A percentile compares a stretch with the other conserved stretches of the same genome.
phyloP scores from a whole-genome alignment of 2,113 vertebrate species.

The Psittacara wagleri region DNA sequence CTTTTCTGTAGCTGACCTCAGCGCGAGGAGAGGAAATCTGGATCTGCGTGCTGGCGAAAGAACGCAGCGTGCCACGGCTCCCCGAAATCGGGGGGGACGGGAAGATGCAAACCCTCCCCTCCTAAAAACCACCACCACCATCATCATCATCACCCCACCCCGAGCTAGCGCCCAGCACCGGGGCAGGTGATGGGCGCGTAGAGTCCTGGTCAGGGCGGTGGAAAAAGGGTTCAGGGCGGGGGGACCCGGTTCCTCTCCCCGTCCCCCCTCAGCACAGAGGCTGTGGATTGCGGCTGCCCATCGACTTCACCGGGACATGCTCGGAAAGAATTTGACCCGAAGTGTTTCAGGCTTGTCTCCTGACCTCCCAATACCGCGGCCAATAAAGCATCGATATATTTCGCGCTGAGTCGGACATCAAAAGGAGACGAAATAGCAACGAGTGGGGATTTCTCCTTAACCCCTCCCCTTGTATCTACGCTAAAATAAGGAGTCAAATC shows the following conservation, averaged over 20 bases:
- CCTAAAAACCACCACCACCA: neutral
- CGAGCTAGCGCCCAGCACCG: neutral
- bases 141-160: neutral
- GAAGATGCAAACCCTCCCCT: neutral
- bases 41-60: neutral
- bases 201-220: neutral
- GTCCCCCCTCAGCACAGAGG: neutral
- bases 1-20: neutral
- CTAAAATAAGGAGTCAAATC: neutral
- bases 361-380: neutral
- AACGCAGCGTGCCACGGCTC: neutral
- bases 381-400: neutral
- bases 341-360: neutral
- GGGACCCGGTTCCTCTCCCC: neutral
- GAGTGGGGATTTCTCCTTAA: neutral
- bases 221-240: neutral
- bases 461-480: neutral
- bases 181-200: neutral
- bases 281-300: neutral
- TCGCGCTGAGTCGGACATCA: neutral
- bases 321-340: neutral
- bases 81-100: neutral
- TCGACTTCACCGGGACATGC: neutral
- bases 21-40: neutral
- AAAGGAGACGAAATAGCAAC: neutral